Percentiles rank a stretch among this genome's conserved stretches.
Conservation (phyloP, 2,797 vertebrate genomes). For the Threskiornis aethiopicus region DNA sequence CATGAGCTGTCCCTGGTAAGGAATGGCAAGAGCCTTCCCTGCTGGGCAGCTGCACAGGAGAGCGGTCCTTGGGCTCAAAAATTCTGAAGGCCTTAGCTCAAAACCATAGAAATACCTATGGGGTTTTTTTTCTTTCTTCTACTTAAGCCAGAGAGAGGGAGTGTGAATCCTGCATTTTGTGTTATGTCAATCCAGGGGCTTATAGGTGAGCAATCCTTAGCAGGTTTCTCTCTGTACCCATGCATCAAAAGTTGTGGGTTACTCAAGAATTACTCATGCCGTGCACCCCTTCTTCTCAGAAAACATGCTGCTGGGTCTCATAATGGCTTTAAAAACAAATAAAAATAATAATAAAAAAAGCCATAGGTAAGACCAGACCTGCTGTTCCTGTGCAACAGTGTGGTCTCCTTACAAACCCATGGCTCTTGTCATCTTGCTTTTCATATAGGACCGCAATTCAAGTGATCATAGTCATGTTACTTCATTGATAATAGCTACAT, state of each 20-base stretch:
- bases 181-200: not conserved
- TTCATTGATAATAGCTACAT: not conserved
- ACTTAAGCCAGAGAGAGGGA: not conserved
- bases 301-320: not conserved
- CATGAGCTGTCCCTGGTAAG: not conserved
- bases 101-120: fast-evolving
- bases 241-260: not conserved
- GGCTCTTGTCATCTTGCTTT: not conserved
- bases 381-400: not conserved
- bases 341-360: not conserved
- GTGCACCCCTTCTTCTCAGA: not conserved
- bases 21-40: not conserved
- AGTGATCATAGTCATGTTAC: not conserved
- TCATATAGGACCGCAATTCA: not conserved
- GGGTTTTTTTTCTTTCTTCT: not conserved
- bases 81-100: not conserved
- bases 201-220: not conserved
- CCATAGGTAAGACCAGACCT: not conserved
- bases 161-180: not conserved
- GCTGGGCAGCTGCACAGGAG: not conserved
- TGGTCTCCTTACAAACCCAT: not conserved
- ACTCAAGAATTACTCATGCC: not conserved
- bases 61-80: not conserved
- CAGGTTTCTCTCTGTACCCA: not conserved
- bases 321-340: not conserved